Base-by-base conservation (phyloP, 2,113 vertebrate genomes). In the Puffinus mauretanicus region DNA sequence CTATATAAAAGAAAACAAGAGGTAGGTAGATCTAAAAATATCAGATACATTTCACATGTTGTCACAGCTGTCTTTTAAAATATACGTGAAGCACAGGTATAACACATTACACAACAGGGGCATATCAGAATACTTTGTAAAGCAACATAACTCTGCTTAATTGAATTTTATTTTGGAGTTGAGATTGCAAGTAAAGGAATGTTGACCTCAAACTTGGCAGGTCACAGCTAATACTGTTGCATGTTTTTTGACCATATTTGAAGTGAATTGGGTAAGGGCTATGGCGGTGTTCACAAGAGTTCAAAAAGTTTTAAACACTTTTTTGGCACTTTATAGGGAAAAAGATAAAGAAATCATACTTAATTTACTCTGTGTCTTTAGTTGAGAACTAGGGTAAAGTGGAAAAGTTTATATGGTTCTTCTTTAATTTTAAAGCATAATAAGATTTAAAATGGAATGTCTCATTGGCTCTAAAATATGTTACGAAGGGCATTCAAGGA, bases 1-100 rank as follows among this genome's bases (percentile, higher is more conserved):
- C 97, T 86, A 81, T 76, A 83, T 34, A 79, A 46, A 81, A 83
- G 46, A 94, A 96, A 95, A 76, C 16, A 82, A 78, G 52, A 88
- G 30, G 57, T 32, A 73, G 21, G 29, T 55, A 66, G 60, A 79
- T 25, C 21, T 81, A 94, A 95, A 96, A 88, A 94, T 87, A 86
- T 32, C 52, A 94, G 73, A 86, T 84, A 46, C 14, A 36, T 92
- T 89, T 95, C 60, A 71, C 87, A n/a, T 94, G 65, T 82, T 93
- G 34, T 78, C 66, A 92, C 71, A 86, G 49, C 4, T 72, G 81
- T 55, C n/a, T 91, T 85, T 69, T 73, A n/a, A 95, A 82, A 61
- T 76, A 78, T 5, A 49, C 6, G 7, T 60, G 46, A 85, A 83
- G 13, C 24, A 36, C 7, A 18, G 13, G 11, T 71, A 44, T 70